phyloP scores from a whole-genome alignment of 2,888 invertebrate species.

The Eupithecia vulgata region DNA sequence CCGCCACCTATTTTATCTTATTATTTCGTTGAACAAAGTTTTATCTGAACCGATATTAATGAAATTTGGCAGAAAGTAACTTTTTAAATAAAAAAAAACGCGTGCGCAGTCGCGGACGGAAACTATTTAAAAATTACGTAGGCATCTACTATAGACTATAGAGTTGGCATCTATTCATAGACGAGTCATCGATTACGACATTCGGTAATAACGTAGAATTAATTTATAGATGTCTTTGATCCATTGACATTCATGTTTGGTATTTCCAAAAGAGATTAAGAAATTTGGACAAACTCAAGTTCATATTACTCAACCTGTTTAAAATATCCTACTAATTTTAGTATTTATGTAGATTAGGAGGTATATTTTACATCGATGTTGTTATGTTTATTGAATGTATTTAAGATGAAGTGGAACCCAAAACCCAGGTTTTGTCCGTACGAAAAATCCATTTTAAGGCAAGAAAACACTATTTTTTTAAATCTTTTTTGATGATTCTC shows the following conservation, averaged over 20 bases:
- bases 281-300: slow-evolving; percentile 24
- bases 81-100: too few relatives aligned
- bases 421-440: too few relatives aligned
- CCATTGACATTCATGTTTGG: slow-evolving; percentile 22
- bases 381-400: neutral
- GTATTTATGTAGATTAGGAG: neutral
- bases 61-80: too few relatives aligned
- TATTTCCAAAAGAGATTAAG: slow-evolving; percentile 30
- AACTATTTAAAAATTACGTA: neutral
- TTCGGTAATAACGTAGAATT: slow-evolving; percentile 12
- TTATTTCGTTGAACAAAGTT: too few relatives aligned
- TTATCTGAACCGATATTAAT: too few relatives aligned
- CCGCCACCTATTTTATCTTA: too few relatives aligned
- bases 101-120: neutral
- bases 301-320: slow-evolving; percentile 19
- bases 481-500: too few relatives aligned
- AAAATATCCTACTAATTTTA: neutral
- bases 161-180: slow-evolving; percentile 1
- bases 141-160: neutral
- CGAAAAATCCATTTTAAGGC: too few relatives aligned
- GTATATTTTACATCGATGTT: neutral
- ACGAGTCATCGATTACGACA: slow-evolving; percentile 5
- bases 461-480: too few relatives aligned
- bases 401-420: too few relatives aligned
- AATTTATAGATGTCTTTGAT: slow-evolving; percentile 12